Base-by-base conservation (phyloP, 2,113 vertebrate genomes). In the Sylvia atricapilla region DNA sequence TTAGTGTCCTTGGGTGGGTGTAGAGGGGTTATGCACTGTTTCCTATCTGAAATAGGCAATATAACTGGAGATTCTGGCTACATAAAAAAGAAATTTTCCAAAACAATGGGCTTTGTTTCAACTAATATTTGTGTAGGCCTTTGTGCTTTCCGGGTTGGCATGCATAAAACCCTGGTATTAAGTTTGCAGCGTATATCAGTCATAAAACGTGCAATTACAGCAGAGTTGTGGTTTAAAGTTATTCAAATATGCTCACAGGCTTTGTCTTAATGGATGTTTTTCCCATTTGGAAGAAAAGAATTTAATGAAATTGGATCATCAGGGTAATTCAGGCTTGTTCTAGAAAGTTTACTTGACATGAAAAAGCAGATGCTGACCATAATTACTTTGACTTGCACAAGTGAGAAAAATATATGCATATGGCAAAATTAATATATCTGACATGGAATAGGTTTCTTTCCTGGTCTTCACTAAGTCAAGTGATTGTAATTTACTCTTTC, bases 271-370 rank as follows among this genome's bases (percentile, higher is more conserved):
- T 0, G 0, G 47, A 62, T 35, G 17, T 55, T 89, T 74, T 27
- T 84, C 25, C 43, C 16, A 6, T 67, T 67, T 77, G 23, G 12
- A 39, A 74, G 55, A 72, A 59, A 80, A 64, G 25, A 46, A 70
- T 9, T 4, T 6, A 43, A 24, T 60, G 52, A 74, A 84, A 60
- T 16, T 30, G 28, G 15, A 43, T 80, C 52, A 28, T 70, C 43
- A 11, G 28, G 31, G 23, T 77, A 47, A 63, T 53, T 20, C 15
- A 39, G 22, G 15, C 25, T 12, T 14, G 6, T 64, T 78, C 30
- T 33, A 35, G 53, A 43, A 84, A 44, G 24, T 69, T 69, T 7
- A 7, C 2, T 1, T 53, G 30, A 30, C 0, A 0, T 62, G 52
- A 55, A 70, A 53, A 89, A 95, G 15, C 14, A 9, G 2, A 3